A percentile compares a stretch with the other conserved stretches of the same genome.
phyloP scores from a whole-genome alignment of 2,888 invertebrate genomes.

The Nasonovia ribisnigri region DNA sequence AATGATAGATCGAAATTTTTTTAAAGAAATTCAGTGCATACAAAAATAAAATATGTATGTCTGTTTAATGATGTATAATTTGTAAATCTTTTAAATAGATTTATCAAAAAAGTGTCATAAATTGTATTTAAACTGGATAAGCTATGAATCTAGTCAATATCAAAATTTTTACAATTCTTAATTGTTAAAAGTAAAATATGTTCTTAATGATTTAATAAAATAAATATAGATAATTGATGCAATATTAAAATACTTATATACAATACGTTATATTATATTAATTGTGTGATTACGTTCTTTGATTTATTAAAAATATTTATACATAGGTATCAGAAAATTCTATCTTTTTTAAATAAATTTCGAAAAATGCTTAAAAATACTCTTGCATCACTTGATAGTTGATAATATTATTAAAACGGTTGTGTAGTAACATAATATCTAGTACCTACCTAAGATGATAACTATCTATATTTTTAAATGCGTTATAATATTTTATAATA shows the following conservation, averaged over 20 bases:
- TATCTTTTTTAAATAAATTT: not conserved
- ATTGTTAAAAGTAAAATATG: not conserved
- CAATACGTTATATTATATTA: not conserved
- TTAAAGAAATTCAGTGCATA: not conserved
- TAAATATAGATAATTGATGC: not conserved
- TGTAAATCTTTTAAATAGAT: not conserved
- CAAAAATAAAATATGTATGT: not conserved
- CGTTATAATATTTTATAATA: not conserved
- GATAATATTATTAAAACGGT: not conserved
- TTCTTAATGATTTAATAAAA: not conserved
- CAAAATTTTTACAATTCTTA: not conserved
- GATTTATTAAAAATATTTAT: not conserved
- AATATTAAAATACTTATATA: not conserved
- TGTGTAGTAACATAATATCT: not conserved
- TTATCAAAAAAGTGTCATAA: not conserved
- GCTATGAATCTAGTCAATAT: not conserved
- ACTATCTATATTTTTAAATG: not conserved
- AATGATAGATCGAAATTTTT: not conserved
- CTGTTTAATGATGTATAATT: not conserved
- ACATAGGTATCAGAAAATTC: not conserved
- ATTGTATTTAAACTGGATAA: not conserved
- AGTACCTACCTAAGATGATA: not conserved
- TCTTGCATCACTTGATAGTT: not conserved
- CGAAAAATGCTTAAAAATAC: not conserved
- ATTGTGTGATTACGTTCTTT: not conserved